phyloP scores from a whole-genome alignment of 2,888 invertebrate genomes.

The Epinotia bilunana region DNA sequence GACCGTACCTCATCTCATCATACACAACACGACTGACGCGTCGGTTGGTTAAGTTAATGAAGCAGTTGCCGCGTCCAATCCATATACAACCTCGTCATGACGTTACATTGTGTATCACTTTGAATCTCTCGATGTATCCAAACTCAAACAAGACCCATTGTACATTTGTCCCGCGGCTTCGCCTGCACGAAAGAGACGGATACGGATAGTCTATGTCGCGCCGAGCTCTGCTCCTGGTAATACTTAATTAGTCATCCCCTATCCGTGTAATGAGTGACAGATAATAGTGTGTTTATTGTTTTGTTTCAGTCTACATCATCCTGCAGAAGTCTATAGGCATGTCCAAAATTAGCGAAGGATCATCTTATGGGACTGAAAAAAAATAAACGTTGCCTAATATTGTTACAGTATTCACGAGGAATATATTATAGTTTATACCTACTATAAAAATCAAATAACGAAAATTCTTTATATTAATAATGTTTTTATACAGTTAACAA shows the following conservation, averaged over 20 bases:
- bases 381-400: conserved; percentile 68
- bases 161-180: no score
- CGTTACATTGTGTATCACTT: no score
- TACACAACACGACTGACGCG: no score
- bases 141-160: no score
- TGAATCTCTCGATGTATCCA: no score
- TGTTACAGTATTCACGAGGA: conserved; percentile 41
- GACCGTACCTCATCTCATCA: no score
- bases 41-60: no score
- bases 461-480: conserved; percentile 36
- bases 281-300: conserved; percentile 46
- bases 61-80: no score
- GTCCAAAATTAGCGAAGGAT: conserved; percentile 93
- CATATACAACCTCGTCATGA: no score
- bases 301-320: conserved; percentile 89
- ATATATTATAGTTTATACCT: conserved; percentile 34
- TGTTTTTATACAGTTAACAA: conserved; percentile 39
- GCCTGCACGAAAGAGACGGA: no score
- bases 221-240: no score
- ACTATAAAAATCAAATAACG: conserved; percentile 32
- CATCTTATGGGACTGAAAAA: conserved; percentile 89
- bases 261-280: neutral
- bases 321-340: conserved; percentile 92
- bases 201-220: no score
- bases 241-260: neutral